Base-by-base conservation (phyloP, 2,888 invertebrate species). In the Schizotus pectinicornis region DNA sequence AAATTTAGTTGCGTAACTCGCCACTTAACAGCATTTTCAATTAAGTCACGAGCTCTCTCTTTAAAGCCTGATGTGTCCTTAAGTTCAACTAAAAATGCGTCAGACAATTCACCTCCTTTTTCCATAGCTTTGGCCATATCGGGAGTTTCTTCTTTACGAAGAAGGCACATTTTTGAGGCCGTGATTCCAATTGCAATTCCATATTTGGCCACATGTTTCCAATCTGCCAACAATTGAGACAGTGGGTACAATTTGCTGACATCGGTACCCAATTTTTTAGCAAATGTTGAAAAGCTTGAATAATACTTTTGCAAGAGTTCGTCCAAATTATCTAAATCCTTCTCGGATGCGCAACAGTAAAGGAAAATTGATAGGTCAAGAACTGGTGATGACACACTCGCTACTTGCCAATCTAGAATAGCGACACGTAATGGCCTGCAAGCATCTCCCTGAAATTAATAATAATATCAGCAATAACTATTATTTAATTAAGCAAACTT, bases 381-480 rank as follows among this genome's bases (percentile, higher is more conserved):
- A 13, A 45, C 38, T 0, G 53, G 53, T 12, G 41, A 41, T 7
- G 31, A 31, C 7, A 53, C 32, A 8, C 22, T 9, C n/a, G 46
- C 9, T 0, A 32, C 32, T 38, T 55, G 55, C 55, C 55, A 55
- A 48, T 55, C 55, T 7, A 55, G 11, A 5, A 47, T 34, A 6
- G 34, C 34, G 2, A 54, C 47, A 38, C 46, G n/a, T 37, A 22
- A 33, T 12, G 7, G 6, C 2, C 9, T 65, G 65, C 7, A 32
- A 22, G 22, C 22, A 22, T 22, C 22, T 22, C 22, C 22, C 22
- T 22, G 5, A 22, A 22, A 22, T 22, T 22, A 22, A 22, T 5
- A 22, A 22, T 5, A 22, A 22, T 22, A 22, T 22, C 22, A 22
- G 5, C 22, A 22, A 22, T n/a, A n/a, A n/a, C n/a, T n/a, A n/a